These are phyloP conservation scores for Tridacna gigas DNA, from an alignment of 2,888 invertebrate species.

Conservation along the genomic window DNA sequence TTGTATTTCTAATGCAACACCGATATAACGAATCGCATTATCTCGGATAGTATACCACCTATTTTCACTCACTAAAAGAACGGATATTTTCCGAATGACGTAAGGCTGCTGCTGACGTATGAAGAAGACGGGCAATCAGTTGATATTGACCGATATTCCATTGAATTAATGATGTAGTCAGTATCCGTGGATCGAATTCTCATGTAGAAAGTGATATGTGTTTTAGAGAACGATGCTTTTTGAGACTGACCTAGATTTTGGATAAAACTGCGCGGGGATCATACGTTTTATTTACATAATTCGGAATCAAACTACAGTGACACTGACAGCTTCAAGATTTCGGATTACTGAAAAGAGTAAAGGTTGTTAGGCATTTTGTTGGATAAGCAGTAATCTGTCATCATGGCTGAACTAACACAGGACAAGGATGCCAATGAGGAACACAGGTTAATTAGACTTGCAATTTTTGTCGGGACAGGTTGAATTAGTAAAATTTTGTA, in stretches of 20 bases:
- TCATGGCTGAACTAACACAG: background rate
- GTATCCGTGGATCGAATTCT: conserved; percentile 2
- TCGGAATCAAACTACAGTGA: background rate
- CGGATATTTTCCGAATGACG: background rate
- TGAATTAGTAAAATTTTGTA: too few relatives aligned
- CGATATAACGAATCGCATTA: background rate
- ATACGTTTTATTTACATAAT: background rate
- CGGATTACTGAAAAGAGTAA: too few relatives aligned
- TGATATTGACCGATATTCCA: conserved; percentile 1
- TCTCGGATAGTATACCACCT: background rate
- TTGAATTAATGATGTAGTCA: conserved; percentile 17
- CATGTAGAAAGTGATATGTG: conserved; percentile 4
- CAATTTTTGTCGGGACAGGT: too few relatives aligned
- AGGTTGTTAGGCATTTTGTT: background rate
- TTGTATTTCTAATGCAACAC: background rate
- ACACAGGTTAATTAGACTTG: background rate
- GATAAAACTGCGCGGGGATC: background rate
- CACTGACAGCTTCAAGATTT: too few relatives aligned
- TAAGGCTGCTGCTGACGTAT: conserved; percentile 33
- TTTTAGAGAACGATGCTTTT: background rate
- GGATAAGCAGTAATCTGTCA: background rate
- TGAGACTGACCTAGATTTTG: conserved; percentile 1
- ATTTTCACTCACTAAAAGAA: background rate
- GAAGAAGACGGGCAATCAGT: background rate
- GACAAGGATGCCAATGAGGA: background rate